These are phyloP conservation scores for Toxotes jaculatrix DNA, from an alignment of 2,113 vertebrate species.

Conservation along the genomic window DNA sequence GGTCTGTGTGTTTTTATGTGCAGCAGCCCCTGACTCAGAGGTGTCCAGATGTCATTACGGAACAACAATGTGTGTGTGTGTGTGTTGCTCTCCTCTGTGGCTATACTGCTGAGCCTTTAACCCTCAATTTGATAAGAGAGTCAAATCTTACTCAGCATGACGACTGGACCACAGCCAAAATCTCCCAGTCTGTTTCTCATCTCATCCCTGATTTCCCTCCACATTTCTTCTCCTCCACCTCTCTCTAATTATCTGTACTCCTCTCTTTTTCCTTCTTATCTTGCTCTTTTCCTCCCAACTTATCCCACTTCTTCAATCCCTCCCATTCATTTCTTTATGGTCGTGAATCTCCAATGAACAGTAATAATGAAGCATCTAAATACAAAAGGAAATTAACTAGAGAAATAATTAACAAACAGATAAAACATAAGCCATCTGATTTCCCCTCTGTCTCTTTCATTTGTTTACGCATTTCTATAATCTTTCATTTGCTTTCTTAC, in stretches of 20 bases:
- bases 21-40: conserved; percentile 22
- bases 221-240: neutral
- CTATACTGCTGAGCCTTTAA: conserved; percentile 57
- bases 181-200: neutral
- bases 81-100: conserved; percentile 21
- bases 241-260: conserved; percentile 14
- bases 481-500: conserved; percentile 32
- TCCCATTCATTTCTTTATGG: conserved; percentile 59
- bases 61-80: conserved; percentile 32
- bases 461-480: conserved; percentile 53
- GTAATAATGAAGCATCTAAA: conserved; percentile 59
- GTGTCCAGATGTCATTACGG: conserved; percentile 51
- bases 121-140: conserved; percentile 62
- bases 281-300: conserved; percentile 19
- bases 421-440: conserved; percentile 68
- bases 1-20: conserved; percentile 17
- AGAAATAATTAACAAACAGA: conserved; percentile 75
- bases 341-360: conserved; percentile 67
- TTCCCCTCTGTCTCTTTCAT: conserved; percentile 70
- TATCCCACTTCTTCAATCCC: conserved; percentile 12
- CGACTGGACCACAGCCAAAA: conserved; percentile 36
- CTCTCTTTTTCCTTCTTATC: conserved; percentile 7
- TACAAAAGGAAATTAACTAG: conserved; percentile 64
- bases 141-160: conserved; percentile 56
- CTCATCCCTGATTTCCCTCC: conserved; percentile 9